Percentiles rank a stretch among this genome's conserved stretches.
These are phyloP conservation scores for Fulica atra DNA, from an alignment of 2,113 vertebrate genomes.

Conservation along the genomic window DNA sequence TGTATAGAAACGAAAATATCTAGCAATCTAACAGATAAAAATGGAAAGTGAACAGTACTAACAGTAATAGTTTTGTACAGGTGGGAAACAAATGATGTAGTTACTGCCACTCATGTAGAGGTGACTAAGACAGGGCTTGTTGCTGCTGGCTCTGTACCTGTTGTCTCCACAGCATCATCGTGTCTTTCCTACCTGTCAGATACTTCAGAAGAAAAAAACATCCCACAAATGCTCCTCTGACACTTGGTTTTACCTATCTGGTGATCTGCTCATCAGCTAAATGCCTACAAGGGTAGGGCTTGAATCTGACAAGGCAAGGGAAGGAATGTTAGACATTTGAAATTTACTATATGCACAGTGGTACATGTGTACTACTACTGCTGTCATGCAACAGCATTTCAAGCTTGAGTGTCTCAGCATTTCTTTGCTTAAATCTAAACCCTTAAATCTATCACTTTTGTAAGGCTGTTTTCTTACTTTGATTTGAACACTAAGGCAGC, in stretches of 20 bases:
- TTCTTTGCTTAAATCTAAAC: neutral
- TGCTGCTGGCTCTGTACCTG: neutral
- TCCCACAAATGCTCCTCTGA: neutral
- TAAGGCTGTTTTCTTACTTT: neutral
- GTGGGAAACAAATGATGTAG: neutral
- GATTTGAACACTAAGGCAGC: neutral
- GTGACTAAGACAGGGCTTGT: neutral
- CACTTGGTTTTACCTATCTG: neutral
- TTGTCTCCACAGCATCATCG: neutral
- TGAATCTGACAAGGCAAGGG: neutral
- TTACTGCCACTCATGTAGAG: neutral
- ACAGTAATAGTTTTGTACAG: neutral
- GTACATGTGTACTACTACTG: too few species aligned
- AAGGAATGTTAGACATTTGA: neutral
- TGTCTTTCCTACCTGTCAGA: neutral
- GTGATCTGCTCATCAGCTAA: neutral
- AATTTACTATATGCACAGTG: neutral
- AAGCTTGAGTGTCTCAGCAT: neutral
- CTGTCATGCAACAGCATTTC: neutral
- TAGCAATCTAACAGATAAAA: neutral
- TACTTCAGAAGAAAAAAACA: neutral
- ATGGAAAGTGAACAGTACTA: too few species aligned
- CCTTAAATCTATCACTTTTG: neutral
- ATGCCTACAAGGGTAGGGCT: neutral
- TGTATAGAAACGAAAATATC: neutral